These are phyloP conservation scores for Sternarchorhynchus goeldii DNA, from an alignment of 2,797 vertebrate genomes.

Conservation along the genomic window DNA sequence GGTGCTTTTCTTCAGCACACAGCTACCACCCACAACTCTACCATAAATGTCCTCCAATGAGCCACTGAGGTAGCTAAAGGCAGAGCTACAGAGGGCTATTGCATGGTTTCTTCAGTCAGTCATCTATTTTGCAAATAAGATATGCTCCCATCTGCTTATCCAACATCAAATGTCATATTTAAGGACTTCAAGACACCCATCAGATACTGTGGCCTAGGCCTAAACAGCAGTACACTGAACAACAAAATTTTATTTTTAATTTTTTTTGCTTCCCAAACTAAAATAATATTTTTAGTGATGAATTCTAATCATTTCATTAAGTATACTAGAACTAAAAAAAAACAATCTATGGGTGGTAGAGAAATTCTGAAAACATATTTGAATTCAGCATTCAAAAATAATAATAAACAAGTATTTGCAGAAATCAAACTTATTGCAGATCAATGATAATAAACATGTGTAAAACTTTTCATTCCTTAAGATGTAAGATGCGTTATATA, in stretches of 20 bases:
- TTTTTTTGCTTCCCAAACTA: too few species aligned
- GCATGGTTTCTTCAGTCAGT: neutral
- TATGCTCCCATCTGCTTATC: neutral
- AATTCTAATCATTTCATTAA: too few species aligned
- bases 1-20: neutral
- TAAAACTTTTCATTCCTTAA: neutral
- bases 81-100: neutral
- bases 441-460: too few species aligned
- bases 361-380: too few species aligned
- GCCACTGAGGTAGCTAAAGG: neutral
- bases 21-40: neutral
- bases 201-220: neutral
- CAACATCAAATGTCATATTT: neutral
- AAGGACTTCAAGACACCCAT: neutral
- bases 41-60: neutral
- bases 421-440: too few species aligned
- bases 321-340: too few species aligned
- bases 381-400: too few species aligned
- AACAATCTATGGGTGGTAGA: too few species aligned
- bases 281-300: too few species aligned
- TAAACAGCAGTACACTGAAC: neutral
- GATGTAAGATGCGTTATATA: neutral
- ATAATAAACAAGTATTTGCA: too few species aligned
- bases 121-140: neutral
- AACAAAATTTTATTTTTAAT: too few species aligned